Base-by-base conservation (phyloP, 2,888 invertebrate species). In the Epicampocera succincta region DNA sequence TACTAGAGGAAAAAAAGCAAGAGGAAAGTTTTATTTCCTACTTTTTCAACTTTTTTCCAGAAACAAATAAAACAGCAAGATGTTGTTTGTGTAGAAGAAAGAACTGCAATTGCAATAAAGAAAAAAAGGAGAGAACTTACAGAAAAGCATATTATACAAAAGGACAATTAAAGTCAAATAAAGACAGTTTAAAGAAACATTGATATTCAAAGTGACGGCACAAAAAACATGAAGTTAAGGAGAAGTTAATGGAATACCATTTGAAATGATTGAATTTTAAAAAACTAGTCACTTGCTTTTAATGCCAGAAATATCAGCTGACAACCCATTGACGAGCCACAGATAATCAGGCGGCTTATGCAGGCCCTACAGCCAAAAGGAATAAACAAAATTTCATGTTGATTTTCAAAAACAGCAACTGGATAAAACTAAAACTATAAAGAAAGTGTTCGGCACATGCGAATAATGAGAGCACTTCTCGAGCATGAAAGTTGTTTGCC, bases 131-230 rank as follows among this genome's bases (percentile, higher is more conserved):
- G 33, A 42, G 46, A 21, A 21, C 15, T 15, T 15, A 33, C 15
- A 65, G 15, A 15, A 21, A 12, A 19, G 44, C 21, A 33, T 46
- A 58, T 29, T 29, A 54, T 42, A 50, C 40, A n/a, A 65, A 56
- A 68, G 73, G 77, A 33, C 77, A 77, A 82, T 82, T 82, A 82
- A 82, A 82, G 82, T 82, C 82, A 78, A 74, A 78, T 71, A 54
- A 74, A 74, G 65, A 78, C 65, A 77, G 52, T 69, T 66, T 52
- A 65, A 82, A 66, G 46, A 21, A 69, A 77, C 52, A 69, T 52
- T 77, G 77, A 81, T 68, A 65, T 44, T 66, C 42, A 13, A 8
- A 40, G 15, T 33, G 33, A 33, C 1, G 33, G 33, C 33, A 33
- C 1, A 33, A 33, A 33, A 5, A 33, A 33, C 8, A 33, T 33